Conservation (phyloP, 2,797 vertebrate genomes). For the Crax fasciolata region DNA sequence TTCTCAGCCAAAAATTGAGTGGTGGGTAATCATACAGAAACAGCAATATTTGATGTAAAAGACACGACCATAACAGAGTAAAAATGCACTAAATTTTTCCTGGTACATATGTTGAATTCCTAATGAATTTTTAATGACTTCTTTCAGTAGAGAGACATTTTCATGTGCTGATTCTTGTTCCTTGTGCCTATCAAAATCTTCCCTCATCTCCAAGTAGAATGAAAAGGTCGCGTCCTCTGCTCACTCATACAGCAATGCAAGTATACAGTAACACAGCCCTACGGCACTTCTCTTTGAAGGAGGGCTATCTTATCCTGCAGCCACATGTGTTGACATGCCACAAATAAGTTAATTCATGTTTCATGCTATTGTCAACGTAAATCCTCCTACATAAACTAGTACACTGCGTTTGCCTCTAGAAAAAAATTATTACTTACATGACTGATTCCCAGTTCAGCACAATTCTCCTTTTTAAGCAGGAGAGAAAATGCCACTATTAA, state of each 20-base stretch:
- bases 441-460: slow-evolving; percentile 36
- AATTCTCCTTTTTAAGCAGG: slow-evolving; percentile 19
- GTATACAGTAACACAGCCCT: background rate
- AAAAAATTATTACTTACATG: slow-evolving; percentile 8
- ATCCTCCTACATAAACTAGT: slow-evolving; percentile 5
- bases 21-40: background rate
- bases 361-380: background rate
- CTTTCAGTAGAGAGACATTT: background rate
- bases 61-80: background rate
- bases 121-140: background rate
- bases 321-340: background rate
- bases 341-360: slow-evolving; percentile 17
- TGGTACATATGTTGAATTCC: background rate
- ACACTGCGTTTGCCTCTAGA: background rate
- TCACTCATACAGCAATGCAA: background rate
- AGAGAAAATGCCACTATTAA: slow-evolving; percentile 70
- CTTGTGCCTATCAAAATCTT: background rate
- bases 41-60: background rate
- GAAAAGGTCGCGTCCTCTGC: slow-evolving; percentile 28
- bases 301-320: background rate
- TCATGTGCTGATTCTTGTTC: background rate
- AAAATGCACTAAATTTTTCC: background rate
- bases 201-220: background rate
- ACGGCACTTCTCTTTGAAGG: background rate
- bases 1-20: background rate